Conservation (phyloP, 2,113 vertebrate genomes). For the Gallinago undulata region DNA sequence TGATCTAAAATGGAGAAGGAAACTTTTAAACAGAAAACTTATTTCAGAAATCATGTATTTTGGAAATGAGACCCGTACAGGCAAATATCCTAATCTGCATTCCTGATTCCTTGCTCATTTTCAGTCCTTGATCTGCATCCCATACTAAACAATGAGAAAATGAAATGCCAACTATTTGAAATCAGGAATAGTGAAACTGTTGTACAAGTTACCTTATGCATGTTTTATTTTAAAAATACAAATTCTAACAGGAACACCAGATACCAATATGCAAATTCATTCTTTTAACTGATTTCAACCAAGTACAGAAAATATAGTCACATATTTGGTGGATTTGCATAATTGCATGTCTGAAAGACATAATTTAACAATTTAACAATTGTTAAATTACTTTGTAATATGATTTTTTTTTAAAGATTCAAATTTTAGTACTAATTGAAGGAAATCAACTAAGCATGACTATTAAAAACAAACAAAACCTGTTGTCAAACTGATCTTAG, state of each 20-base stretch:
- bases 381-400: neutral
- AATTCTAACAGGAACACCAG: neutral
- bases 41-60: neutral
- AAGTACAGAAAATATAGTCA: neutral
- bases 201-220: neutral
- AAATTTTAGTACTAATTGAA: neutral
- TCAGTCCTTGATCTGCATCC: neutral
- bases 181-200: neutral
- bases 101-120: neutral
- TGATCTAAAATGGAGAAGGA: neutral
- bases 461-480: neutral
- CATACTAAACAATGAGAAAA: neutral
- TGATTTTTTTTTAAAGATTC: neutral
- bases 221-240: neutral
- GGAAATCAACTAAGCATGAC: neutral
- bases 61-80: neutral
- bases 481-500: neutral
- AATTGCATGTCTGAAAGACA: neutral
- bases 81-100: neutral
- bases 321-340: neutral
- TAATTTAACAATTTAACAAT: neutral
- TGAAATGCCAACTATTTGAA: neutral
- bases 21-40: neutral
- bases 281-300: neutral
- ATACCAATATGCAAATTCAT: neutral